These are phyloP conservation scores for Dilophus febrilis DNA, from an alignment of 2,888 invertebrate species.

Conservation along the genomic window DNA sequence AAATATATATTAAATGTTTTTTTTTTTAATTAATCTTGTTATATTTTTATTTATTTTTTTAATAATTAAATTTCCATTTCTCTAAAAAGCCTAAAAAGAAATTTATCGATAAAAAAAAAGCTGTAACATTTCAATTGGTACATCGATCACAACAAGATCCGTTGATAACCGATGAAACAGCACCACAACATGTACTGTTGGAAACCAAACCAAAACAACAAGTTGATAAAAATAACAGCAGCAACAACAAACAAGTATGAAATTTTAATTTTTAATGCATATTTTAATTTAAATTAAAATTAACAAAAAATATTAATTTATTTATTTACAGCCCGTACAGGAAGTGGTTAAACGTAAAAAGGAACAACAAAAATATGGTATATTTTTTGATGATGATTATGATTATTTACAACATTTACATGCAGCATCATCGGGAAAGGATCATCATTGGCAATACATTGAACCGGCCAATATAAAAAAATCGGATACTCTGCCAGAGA, in stretches of 20 bases:
- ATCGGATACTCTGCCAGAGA: background rate
- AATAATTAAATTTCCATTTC: too few relatives aligned
- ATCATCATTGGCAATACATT: constrained; percentile 27
- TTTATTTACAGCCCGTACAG: too few relatives aligned
- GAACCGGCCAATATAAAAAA: constrained; percentile 21
- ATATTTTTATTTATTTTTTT: background rate
- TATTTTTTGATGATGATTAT: constrained; percentile 89
- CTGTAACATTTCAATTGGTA: constrained; percentile 81
- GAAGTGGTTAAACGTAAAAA: constrained; percentile 39
- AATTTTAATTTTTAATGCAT: too few relatives aligned
- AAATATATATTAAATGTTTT: background rate
- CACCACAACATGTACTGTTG: constrained; percentile 72
- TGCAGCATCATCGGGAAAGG: constrained; percentile 21
- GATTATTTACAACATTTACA: constrained; percentile 83
- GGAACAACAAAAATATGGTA: constrained; percentile 71
- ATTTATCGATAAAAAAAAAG: constrained; percentile 82
- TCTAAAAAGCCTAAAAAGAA: constrained; percentile 21
- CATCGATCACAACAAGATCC: constrained; percentile 92
- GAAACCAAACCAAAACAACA: constrained; percentile 27
- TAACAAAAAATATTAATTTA: too few relatives aligned
- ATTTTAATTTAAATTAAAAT: too few relatives aligned
- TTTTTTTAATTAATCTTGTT: background rate
- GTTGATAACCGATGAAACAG: constrained; percentile 68
- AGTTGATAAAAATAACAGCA: background rate
- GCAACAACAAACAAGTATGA: constrained; percentile 17